Percentiles rank a stretch among this genome's conserved stretches.
Conservation (phyloP, 2,888 invertebrate species). For the Eupithecia pulchellata region DNA sequence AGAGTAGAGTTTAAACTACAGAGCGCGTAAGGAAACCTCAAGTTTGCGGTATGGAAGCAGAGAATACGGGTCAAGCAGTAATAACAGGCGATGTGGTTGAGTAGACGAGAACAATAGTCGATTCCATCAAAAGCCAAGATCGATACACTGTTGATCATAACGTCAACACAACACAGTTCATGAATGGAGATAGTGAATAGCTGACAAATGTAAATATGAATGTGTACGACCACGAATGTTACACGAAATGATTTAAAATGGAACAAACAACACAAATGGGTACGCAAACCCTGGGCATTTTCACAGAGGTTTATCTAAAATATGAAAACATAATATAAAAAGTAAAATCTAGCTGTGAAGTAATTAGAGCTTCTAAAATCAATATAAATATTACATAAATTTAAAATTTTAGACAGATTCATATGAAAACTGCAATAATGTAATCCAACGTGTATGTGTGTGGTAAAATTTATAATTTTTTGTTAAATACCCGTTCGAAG, state of each 20-base stretch:
- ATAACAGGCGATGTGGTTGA: slow-evolving; percentile 6
- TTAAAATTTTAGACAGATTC: too few species aligned
- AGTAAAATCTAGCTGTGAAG: too few species aligned
- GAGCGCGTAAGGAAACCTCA: not conserved
- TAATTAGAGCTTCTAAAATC: too few species aligned
- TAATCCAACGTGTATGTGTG: too few species aligned
- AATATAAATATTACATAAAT: too few species aligned
- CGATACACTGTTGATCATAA: not conserved
- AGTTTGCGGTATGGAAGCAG: not conserved
- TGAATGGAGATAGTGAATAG: not conserved
- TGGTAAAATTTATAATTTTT: too few species aligned
- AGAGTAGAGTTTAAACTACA: too few species aligned
- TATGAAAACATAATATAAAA: too few species aligned
- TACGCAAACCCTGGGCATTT: not conserved
- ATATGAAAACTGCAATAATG: too few species aligned
- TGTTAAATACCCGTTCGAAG: too few species aligned
- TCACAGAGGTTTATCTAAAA: too few species aligned
- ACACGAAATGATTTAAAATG: not conserved
- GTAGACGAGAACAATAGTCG: slow-evolving; percentile 2
- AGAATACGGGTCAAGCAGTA: not conserved
- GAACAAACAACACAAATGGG: not conserved
- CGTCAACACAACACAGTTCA: not conserved
- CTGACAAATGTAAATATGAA: not conserved
- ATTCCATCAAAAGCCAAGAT: not conserved
- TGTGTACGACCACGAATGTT: not conserved